Evolutionary conservation across 2,113 vertebrate species (phyloP), one percentile per base, ranked within the genome.

Genomic region (Microtus pennsylvanicus): DNA sequence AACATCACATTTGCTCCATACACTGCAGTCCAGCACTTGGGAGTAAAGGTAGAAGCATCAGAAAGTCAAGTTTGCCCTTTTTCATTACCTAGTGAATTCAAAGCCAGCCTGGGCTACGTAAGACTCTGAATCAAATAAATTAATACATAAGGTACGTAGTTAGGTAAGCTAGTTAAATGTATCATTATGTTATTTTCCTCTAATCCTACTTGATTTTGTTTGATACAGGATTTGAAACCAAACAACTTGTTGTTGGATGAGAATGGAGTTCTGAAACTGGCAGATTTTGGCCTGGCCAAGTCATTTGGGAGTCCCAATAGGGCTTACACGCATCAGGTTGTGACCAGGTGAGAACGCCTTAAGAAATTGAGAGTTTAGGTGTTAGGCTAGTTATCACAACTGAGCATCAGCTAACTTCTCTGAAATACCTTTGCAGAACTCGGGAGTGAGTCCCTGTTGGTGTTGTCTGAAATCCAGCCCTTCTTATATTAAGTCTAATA

Each of bases 231-330:
- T 98, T 98, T 99, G 93, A 99, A 99, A 97, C 99, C 99, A 94
- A 99, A 99, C 98, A 99, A 99, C 96, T 98, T 99, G 96, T 97
- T 99, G 93, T 96, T 99, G 82, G 99, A 99, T 98, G 99, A 99
- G 97, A 99, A 98, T 74, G 99, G 99, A 0, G 99, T 99, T 96
- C 98, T 99, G 96, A 99, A 99, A 98, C 98, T 99, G 97, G 99
- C 99, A 95, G 99, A 99, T 98, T 99, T 99, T 98, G 99, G 99
- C 96, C 98, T 99, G 95, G 99, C 99, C 87, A 99, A 99, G 97
- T 99, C 99, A 67, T 99, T 99, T 97, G 99, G 99, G 91, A 99
- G 99, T 94, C 99, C 99, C 7, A 99, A 99, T 45, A 99, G 99
- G 98, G 98, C 99, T 95, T 99, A 99, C 96, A 99, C 99, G 3